phyloP scores from a whole-genome alignment of 2,113 vertebrate genomes.

The Guaruba guarouba region DNA sequence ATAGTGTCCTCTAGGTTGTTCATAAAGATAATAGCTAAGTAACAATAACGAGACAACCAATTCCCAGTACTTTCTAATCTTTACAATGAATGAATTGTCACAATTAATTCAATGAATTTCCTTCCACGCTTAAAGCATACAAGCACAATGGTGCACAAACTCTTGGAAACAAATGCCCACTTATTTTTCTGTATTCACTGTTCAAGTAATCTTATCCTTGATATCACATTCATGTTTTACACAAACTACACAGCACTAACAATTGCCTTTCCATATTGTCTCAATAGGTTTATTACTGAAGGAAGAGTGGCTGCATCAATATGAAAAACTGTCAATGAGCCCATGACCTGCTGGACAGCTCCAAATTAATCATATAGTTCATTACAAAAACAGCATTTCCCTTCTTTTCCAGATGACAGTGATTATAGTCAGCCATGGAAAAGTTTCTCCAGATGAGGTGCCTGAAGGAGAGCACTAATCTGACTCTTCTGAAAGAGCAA shows the following conservation, averaged over 20 bases:
- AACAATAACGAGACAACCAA: background rate
- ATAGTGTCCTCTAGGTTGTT: background rate
- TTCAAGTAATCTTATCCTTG: background rate
- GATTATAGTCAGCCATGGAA: constrained; percentile 54
- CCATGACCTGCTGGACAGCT: constrained; percentile 40
- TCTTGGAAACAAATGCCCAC: background rate
- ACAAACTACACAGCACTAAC: background rate
- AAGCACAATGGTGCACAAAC: background rate
- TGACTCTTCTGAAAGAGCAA: constrained; percentile 50
- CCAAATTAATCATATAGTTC: constrained; percentile 46
- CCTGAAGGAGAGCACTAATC: constrained; percentile 41
- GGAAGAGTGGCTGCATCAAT: background rate
- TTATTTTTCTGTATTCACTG: background rate
- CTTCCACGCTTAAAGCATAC: background rate
- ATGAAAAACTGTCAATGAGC: constrained; percentile 8
- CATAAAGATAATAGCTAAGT: background rate
- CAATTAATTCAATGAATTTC: background rate
- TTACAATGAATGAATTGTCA: background rate
- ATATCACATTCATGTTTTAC: background rate
- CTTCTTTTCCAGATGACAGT: constrained; percentile 50
- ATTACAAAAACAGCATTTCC: constrained; percentile 39
- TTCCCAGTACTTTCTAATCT: background rate
- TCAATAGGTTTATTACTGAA: background rate
- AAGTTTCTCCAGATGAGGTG: constrained; percentile 63
- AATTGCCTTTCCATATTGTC: background rate